Evolutionary conservation across 2,797 vertebrate genomes (phyloP).

Genomic region (Leptodactylus fallax): DNA sequence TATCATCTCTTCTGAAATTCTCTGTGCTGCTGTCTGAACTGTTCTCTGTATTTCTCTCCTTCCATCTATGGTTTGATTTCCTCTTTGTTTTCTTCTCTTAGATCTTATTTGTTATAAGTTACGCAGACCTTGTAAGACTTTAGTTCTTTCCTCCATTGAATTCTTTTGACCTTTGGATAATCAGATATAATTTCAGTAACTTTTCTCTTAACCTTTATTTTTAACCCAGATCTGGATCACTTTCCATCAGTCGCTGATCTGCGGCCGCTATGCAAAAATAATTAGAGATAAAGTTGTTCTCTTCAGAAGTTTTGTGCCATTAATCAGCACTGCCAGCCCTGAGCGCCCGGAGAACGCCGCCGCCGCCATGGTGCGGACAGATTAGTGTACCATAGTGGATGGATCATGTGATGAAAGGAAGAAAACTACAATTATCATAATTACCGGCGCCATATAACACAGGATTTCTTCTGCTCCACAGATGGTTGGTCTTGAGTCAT

Average conservation of each 20-base stretch:
- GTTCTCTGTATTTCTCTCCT: no score
- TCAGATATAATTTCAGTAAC: background rate
- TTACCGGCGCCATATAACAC: background rate
- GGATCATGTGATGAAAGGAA: background rate
- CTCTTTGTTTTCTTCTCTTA: background rate
- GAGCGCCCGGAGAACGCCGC: background rate
- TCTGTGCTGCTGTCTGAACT: no score
- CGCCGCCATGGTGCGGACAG: background rate
- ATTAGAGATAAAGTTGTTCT: constrained; percentile 17
- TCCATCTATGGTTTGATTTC: background rate
- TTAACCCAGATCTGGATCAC: constrained; percentile 6
- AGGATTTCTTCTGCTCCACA: background rate
- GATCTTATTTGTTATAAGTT: background rate
- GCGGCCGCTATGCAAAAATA: constrained; percentile 14
- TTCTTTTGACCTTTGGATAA: background rate
- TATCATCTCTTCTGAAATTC: background rate
- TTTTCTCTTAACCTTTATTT: constrained; percentile 14
- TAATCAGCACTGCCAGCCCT: constrained; percentile 24
- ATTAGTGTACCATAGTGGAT: background rate
- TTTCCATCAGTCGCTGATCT: background rate
- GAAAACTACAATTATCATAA: constrained; percentile 65
- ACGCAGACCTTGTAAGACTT: background rate
- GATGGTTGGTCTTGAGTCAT: background rate
- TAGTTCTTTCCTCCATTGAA: background rate
- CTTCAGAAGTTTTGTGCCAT: constrained; percentile 22